Percentiles rank a stretch among this genome's conserved stretches.
These are phyloP conservation scores for Portevinia maculata DNA, from an alignment of 2,888 invertebrate genomes.

Conservation along the genomic window DNA sequence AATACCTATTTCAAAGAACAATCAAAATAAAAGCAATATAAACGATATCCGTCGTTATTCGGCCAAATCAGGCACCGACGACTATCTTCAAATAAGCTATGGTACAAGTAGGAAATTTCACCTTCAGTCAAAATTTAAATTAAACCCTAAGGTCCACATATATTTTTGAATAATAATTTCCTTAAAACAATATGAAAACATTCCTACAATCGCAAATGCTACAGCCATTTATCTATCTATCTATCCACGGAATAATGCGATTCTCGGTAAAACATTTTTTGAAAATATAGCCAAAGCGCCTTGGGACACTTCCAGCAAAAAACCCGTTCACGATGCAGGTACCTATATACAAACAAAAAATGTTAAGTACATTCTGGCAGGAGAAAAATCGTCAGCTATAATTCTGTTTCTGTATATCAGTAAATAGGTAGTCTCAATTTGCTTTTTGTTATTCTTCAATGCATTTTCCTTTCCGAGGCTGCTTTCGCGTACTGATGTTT, in stretches of 20 bases:
- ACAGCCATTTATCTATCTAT: neutral
- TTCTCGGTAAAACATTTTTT: neutral
- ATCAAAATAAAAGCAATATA: too few species aligned
- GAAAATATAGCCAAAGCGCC: conserved; percentile 10
- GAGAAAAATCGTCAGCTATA: neutral
- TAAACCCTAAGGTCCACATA: conserved; percentile 9
- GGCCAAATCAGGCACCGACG: neutral
- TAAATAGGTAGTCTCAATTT: neutral
- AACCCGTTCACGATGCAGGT: conserved; percentile 8
- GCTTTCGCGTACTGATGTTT: neutral
- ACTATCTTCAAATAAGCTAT: neutral
- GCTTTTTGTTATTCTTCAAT: conserved; percentile 2
- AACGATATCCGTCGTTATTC: neutral
- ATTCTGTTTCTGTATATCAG: neutral
- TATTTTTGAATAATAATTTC: conserved; percentile 3
- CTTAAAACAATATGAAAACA: neutral
- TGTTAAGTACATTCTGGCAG: neutral
- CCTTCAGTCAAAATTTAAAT: neutral
- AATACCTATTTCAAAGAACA: too few species aligned
- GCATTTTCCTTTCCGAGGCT: neutral
- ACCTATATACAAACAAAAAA: neutral
- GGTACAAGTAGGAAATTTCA: neutral
- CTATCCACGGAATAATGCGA: neutral
- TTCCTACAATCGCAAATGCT: neutral
- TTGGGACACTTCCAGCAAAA: conserved; percentile 16